Conservation (phyloP, 2,113 vertebrate species). For the Triplophysa dalaica region DNA sequence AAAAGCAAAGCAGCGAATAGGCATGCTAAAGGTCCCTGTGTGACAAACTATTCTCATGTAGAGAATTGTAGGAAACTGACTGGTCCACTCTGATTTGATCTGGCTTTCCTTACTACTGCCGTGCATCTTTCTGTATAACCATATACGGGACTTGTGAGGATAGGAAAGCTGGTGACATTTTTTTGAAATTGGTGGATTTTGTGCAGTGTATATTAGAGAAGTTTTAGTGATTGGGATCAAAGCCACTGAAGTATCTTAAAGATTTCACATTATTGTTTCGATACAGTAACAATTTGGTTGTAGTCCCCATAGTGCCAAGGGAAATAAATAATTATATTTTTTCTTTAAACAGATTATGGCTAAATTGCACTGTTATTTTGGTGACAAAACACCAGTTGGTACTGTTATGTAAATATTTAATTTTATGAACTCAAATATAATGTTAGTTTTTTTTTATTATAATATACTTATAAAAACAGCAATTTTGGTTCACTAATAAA, state of each 20-base stretch:
- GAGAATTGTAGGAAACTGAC: slow-evolving; percentile 1
- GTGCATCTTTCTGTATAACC: background rate
- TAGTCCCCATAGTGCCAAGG: slow-evolving; percentile 2
- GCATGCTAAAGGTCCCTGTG: background rate
- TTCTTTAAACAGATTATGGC: slow-evolving; percentile 12
- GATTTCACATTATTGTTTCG: slow-evolving; percentile 37
- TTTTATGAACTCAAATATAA: slow-evolving; percentile 13
- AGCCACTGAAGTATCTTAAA: background rate
- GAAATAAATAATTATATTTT: slow-evolving; percentile 25
- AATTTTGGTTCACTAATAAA: slow-evolving; percentile 20
- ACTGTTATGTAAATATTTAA: slow-evolving; percentile 23
- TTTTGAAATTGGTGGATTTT: background rate
- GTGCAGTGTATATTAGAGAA: slow-evolving; percentile 8
- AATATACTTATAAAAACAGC: background rate
- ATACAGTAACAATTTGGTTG: slow-evolving; percentile 10
- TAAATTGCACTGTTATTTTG: slow-evolving; percentile 32
- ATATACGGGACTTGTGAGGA: background rate
- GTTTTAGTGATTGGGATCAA: background rate
- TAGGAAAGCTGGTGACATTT: background rate
- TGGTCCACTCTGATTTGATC: background rate
- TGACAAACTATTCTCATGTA: background rate
- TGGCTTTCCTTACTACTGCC: background rate
- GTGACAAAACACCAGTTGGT: slow-evolving; percentile 36
- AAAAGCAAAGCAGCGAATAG: slow-evolving; percentile 32
- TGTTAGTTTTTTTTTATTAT: background rate